A percentile compares a stretch with the other conserved stretches of the same genome.
These are phyloP conservation scores for Trogon melanurus DNA, from an alignment of 2,113 vertebrate genomes.

Conservation along the genomic window DNA sequence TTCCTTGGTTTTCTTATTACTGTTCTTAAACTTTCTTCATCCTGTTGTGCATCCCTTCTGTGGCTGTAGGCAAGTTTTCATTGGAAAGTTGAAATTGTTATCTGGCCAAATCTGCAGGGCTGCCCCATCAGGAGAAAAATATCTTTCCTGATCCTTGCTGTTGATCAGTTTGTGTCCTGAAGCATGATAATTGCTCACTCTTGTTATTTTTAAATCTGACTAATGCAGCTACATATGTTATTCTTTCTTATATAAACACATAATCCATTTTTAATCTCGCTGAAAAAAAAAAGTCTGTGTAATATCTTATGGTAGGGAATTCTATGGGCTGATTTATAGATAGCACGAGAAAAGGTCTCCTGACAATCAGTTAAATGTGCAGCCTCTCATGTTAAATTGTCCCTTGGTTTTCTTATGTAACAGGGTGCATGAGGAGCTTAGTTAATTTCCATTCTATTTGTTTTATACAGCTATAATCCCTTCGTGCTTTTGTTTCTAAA, in stretches of 20 bases:
- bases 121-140: slow-evolving; percentile 54
- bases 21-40: neutral
- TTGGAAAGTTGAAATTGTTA: slow-evolving; percentile 31
- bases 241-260: slow-evolving; percentile 63
- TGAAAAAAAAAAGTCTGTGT: slow-evolving; percentile 24
- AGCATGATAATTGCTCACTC: slow-evolving; percentile 57
- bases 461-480: slow-evolving; percentile 43
- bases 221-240: slow-evolving; percentile 68
- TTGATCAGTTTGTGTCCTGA: slow-evolving; percentile 56
- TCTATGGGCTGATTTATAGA: slow-evolving; percentile 18
- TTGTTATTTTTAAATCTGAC: slow-evolving; percentile 68
- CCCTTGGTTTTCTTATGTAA: slow-evolving; percentile 48
- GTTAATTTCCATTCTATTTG: slow-evolving; percentile 50
- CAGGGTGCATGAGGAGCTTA: neutral
- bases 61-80: slow-evolving; percentile 1
- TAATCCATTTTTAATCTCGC: slow-evolving; percentile 66
- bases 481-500: slow-evolving; percentile 42
- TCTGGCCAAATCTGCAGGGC: slow-evolving; percentile 43
- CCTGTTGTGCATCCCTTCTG: neutral
- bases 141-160: slow-evolving; percentile 59
- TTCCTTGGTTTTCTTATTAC: neutral
- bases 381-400: slow-evolving; percentile 15
- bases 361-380: neutral
- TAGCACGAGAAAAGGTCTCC: slow-evolving; percentile 21
- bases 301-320: slow-evolving; percentile 46